Percentiles rank a stretch among this genome's conserved stretches.
Conservation (phyloP, 2,797 vertebrate genomes). For the Tamandua tetradactyla region DNA sequence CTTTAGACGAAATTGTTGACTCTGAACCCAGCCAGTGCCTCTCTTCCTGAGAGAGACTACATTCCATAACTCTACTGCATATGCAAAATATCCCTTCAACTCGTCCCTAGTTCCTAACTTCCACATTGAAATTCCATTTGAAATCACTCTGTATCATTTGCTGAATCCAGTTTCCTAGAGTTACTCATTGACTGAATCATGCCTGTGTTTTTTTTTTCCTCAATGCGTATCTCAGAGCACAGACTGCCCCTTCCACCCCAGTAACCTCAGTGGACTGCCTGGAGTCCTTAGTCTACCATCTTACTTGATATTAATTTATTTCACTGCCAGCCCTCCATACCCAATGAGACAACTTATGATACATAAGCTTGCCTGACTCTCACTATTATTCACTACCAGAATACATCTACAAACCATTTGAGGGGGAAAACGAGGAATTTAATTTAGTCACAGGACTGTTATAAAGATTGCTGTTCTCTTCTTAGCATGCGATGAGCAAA, state of each 20-base stretch:
- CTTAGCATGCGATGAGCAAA: neutral
- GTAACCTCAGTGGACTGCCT: neutral
- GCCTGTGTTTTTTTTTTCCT: neutral
- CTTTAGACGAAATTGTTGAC: neutral
- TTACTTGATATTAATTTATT: neutral
- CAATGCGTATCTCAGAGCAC: neutral
- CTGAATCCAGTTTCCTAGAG: neutral
- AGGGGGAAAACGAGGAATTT: neutral
- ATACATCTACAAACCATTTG: neutral
- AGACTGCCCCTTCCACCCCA: neutral
- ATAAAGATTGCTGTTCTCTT: neutral
- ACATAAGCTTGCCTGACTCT: neutral
- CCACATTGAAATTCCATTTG: neutral
- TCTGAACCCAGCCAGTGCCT: neutral
- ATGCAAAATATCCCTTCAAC: conserved; percentile 2
- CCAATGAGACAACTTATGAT: neutral
- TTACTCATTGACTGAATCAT: neutral
- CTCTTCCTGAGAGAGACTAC: neutral
- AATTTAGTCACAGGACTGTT: neutral
- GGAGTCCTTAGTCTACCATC: neutral
- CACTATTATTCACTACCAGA: neutral
- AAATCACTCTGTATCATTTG: neutral
- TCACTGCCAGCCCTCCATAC: neutral
- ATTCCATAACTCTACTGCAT: neutral
- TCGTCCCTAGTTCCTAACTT: neutral